These are phyloP conservation scores for Reinhardtius hippoglossoides DNA, from an alignment of 2,113 vertebrate genomes.

Conservation along the genomic window DNA sequence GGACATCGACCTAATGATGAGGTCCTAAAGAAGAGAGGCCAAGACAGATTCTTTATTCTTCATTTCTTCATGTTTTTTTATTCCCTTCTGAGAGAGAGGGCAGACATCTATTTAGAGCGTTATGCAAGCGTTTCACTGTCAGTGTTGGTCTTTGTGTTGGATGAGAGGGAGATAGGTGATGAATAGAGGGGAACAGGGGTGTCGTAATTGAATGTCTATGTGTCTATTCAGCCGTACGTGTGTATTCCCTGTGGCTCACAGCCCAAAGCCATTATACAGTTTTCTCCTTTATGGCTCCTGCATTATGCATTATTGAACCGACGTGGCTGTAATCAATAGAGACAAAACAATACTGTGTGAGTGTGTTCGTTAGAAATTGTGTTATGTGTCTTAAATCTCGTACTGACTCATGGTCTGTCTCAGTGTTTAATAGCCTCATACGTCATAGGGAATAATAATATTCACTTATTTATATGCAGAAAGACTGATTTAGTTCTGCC, in stretches of 20 bases:
- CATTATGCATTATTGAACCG: constrained; percentile 62
- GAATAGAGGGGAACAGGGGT: constrained; percentile 17
- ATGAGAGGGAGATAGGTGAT: constrained; percentile 18
- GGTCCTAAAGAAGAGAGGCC: constrained; percentile 16
- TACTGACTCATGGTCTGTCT: constrained; percentile 42
- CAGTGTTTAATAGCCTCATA: constrained; percentile 63
- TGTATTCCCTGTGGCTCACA: constrained; percentile 38
- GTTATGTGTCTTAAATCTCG: constrained; percentile 47
- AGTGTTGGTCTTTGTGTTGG: constrained; percentile 29
- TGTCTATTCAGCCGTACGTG: constrained; percentile 25
- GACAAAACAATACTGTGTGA: constrained; percentile 20
- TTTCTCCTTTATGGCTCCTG: constrained; percentile 3
- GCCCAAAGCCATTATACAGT: constrained; percentile 17
- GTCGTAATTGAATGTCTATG: constrained; percentile 42
- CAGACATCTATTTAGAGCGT: constrained; percentile 35
- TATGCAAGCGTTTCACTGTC: constrained; percentile 40
- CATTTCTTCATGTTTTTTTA: constrained; percentile 14
- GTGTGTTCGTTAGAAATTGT: constrained; percentile 15
- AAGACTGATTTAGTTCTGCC: constrained; percentile 48
- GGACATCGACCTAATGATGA: constrained; percentile 30
- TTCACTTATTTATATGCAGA: constrained; percentile 39
- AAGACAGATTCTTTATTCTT: constrained; percentile 33
- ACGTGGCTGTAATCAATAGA: constrained; percentile 61
- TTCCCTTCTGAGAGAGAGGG: constrained; percentile 19
- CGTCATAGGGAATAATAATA: constrained; percentile 59